Evolutionary conservation across 2,888 invertebrate genomes (phyloP).

Genomic region (Thymelicus sylvestris): DNA sequence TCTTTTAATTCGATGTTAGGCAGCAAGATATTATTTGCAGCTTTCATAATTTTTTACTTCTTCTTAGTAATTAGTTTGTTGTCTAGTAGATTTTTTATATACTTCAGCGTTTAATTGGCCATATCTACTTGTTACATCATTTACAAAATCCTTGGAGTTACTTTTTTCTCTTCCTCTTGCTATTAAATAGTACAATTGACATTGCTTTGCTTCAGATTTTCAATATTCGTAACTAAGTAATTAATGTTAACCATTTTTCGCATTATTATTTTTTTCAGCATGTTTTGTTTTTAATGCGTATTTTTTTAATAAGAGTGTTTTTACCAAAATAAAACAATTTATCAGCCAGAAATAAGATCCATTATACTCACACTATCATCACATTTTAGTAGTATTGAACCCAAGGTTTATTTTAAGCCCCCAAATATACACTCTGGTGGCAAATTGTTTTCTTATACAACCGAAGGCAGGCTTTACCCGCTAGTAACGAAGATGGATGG

Average conservation of each 20-base stretch:
- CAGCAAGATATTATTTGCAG: conserved; percentile 14
- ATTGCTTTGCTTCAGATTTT: no score
- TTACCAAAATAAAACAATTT: no score
- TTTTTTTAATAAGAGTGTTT: no score
- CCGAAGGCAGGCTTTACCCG: conserved; percentile 56
- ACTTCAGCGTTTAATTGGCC: background rate
- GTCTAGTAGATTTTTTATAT: background rate
- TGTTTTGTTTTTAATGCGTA: no score
- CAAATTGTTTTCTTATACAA: conserved; percentile 55
- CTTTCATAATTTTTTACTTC: conserved; percentile 5
- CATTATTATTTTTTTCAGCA: no score
- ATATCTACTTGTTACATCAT: background rate
- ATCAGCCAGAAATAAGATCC: no score
- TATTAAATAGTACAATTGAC: no score
- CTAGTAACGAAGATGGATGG: conserved; percentile 73
- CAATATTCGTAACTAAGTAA: no score
- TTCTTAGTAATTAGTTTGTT: conserved; percentile 16
- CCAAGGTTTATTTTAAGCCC: conserved; percentile 23
- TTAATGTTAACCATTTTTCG: no score
- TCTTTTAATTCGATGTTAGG: conserved; percentile 16
- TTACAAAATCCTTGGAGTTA: background rate
- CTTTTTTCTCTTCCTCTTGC: no score
- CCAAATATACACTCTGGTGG: conserved; percentile 50
- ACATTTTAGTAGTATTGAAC: conserved; percentile 19
- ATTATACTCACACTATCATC: background rate